Evolutionary conservation across 2,797 vertebrate species (phyloP), one percentile per base, ranked within the genome.

Genomic region (Chloroceryle amazona): DNA sequence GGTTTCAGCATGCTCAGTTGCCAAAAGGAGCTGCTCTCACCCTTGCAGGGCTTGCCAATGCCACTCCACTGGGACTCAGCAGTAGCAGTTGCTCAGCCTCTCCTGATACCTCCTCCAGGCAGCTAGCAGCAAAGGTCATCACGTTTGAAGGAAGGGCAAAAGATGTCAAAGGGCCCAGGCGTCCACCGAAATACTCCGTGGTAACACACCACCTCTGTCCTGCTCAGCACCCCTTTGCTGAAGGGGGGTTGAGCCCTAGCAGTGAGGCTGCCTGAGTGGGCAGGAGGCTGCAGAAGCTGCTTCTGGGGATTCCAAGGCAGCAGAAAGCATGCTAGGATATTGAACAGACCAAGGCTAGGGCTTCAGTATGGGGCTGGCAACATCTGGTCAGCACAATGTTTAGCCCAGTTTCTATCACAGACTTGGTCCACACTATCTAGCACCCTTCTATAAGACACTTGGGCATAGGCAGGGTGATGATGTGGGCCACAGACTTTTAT

Each of bases 341-440:
- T 35, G 26, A 41, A 31, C 1, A 4, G 14, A 12, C 25, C 49
- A 31, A 62, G 23, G 49, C 13, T 7, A n/a, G 35, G 49, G 33
- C 29, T 52, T 52, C 68, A 19, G 10, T 39, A 10, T 35, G 47
- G 41, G n/a, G 13, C 28, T 74, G 22, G 37, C 41, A 57, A 44
- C 13, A 18, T 37, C n/a, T 1, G 1, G 33, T 20, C 21, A 25
- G 58, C 47, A 23, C 17, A 44, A 16, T 0, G 0, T 57, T 75
- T 81, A 44, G 60, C 44, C 58, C 10, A 19, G 13, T 60, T 73
- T 55, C 29, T 25, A 1, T 51, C 39, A 17, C 18, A 11, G 31
- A 3, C 18, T 46, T 55, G 54, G 9, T 35, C 39, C 2, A 0
- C 11, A 22, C 18, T 20, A 20, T 14, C 35, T 60, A 35, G 3